Base-by-base conservation (phyloP, 2,888 invertebrate species). In the Petrophora chlorosata region DNA sequence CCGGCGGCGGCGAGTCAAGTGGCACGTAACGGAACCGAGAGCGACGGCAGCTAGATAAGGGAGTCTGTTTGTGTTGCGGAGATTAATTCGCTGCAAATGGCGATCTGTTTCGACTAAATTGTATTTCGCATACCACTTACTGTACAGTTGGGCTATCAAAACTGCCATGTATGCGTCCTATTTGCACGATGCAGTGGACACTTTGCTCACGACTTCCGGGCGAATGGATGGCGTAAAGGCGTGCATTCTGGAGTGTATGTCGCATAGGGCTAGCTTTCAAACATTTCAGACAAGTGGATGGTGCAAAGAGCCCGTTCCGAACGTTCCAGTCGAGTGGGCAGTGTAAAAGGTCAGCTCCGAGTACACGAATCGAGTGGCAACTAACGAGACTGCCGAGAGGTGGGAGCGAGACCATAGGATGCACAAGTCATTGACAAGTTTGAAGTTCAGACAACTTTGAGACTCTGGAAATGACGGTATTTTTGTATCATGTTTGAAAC, bases 301-400 rank as follows among this genome's bases (percentile, higher is more conserved):
- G 41, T 41, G 47, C 35, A 35, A 30, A 41, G 46, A 46, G 46
- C 25, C 17, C n/a, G 39, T 35, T 17, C 13, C 10, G 46, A 45
- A 33, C 33, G 32, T 42, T 42, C 42, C 42, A 48, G 32, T 36
- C 32, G 33, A 48, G 32, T 42, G 42, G 32, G 19, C 36, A 32
- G 33, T 38, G 48, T 48, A 42, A 48, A 48, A 48, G 48, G 36
- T 38, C 42, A 48, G 41, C 32, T 48, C 14, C 19, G 35, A 41
- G 22, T 28, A 26, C 29, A 19, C 23, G 43, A 40, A 23, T 43
- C 35, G 43, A 40, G 41, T 26, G 42, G 42, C 36, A 19, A 28
- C 42, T 42, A 48, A 48, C 48, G 41, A 48, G 41, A 30, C 30
- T 9, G 30, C 23, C 12, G 22, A 23, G 40, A 32, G 30, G 15